Conservation (phyloP, 1,140 invertebrate genomes). For the Drosophila obscura region DNA sequence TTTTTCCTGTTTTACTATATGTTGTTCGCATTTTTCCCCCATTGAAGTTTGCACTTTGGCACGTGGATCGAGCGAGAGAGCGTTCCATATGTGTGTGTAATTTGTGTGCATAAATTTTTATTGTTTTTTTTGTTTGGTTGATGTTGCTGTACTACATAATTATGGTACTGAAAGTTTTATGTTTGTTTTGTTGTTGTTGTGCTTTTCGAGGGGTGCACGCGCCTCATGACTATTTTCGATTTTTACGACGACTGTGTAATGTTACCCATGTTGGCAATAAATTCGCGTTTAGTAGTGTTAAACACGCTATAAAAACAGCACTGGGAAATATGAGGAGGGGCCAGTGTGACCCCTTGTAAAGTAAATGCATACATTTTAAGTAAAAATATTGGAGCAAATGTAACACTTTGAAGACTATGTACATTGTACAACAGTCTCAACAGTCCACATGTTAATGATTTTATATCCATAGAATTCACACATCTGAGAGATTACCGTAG, state of each 20-base stretch:
- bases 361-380: too few relatives aligned
- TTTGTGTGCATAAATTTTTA: constrained; percentile 73
- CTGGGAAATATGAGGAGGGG: constrained; percentile 45
- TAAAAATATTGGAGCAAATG: not conserved
- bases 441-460: too few relatives aligned
- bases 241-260: constrained; percentile 77
- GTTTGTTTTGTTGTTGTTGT: constrained; percentile 31
- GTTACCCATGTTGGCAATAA: constrained; percentile 78
- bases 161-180: constrained; percentile 53
- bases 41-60: constrained; percentile 54
- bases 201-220: constrained; percentile 31
- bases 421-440: not conserved
- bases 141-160: constrained; percentile 56
- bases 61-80: constrained; percentile 34
- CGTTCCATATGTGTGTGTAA: constrained; percentile 47
- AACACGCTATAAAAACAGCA: constrained; percentile 71
- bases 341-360: not conserved
- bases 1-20: constrained; percentile 30
- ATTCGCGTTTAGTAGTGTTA: constrained; percentile 77
- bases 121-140: constrained; percentile 71
- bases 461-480: not conserved
- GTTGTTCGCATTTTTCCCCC: constrained; percentile 24
- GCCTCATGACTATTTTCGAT: constrained; percentile 70
- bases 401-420: too few relatives aligned
- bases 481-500: too few relatives aligned